phyloP scores from a whole-genome alignment of 2,113 vertebrate genomes.

The Balaeniceps rex region DNA sequence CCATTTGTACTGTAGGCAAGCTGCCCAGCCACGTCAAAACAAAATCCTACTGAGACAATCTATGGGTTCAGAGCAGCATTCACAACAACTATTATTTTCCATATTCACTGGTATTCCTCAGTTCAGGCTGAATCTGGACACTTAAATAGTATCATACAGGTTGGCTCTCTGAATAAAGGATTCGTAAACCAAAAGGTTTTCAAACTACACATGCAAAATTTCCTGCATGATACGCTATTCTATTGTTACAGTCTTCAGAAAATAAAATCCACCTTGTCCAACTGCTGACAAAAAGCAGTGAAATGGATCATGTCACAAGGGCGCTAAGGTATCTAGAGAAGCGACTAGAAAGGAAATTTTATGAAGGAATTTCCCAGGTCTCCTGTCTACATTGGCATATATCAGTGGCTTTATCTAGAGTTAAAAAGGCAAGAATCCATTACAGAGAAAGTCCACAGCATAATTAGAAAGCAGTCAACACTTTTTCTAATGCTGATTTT shows the following conservation, averaged over 20 bases:
- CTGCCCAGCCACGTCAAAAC: not conserved
- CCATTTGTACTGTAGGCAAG: not conserved
- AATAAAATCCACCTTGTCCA: not conserved
- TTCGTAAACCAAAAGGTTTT: not conserved
- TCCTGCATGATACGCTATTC: not conserved
- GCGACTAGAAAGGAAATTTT: not conserved
- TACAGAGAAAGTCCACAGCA: conserved; percentile 65
- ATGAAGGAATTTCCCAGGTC: not conserved
- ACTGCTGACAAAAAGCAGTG: not conserved
- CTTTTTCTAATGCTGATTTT: conserved; percentile 74
- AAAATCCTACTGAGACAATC: not conserved
- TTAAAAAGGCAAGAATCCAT: conserved; percentile 41
- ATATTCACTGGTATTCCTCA: not conserved
- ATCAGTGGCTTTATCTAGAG: conserved; percentile 48
- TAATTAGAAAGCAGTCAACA: conserved; percentile 77
- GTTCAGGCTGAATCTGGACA: not conserved
- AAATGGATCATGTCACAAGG: not conserved
- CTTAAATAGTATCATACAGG: not conserved
- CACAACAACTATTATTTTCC: not conserved
- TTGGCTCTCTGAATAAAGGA: not conserved
- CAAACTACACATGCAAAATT: not conserved
- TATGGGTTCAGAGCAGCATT: not conserved
- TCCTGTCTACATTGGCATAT: not conserved
- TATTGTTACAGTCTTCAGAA: not conserved
- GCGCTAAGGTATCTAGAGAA: not conserved